Evolutionary conservation across 1,140 invertebrate species (phyloP).

Genomic region (Eubasilissa regina): DNA sequence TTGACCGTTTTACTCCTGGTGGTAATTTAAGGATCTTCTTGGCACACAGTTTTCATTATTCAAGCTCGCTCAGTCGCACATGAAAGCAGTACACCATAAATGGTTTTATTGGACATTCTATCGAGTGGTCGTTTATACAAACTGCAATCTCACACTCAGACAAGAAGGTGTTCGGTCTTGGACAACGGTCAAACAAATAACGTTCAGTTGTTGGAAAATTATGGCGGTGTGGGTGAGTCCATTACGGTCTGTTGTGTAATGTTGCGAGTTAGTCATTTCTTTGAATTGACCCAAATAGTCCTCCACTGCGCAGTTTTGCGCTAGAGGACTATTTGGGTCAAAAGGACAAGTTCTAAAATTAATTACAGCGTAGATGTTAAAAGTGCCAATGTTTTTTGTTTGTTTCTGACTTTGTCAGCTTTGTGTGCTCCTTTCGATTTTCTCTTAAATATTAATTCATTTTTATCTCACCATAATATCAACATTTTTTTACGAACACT

Average conservation of each 20-base stretch:
- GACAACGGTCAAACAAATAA: too few species aligned
- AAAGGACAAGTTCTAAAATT: slow-evolving; percentile 22
- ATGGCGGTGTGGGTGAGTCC: slow-evolving; percentile 2
- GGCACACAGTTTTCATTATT: too few species aligned
- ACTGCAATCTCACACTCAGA: background rate
- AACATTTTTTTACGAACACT: too few species aligned
- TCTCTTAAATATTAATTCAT: too few species aligned
- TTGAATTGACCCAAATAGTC: slow-evolving; percentile 33
- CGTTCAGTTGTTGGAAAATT: background rate
- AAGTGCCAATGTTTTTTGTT: too few species aligned
- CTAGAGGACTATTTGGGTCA: slow-evolving; percentile 15
- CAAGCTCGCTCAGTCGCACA: background rate
- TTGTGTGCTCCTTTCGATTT: too few species aligned
- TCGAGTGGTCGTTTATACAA: slow-evolving; percentile 26
- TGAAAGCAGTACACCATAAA: slow-evolving; percentile 22
- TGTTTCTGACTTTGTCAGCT: too few species aligned
- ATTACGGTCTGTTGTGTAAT: background rate
- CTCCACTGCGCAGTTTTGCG: slow-evolving; percentile 2
- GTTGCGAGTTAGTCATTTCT: slow-evolving; percentile 13
- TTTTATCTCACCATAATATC: too few species aligned
- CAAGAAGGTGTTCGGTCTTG: too few species aligned
- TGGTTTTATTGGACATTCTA: slow-evolving; percentile 23
- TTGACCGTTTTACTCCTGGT: too few species aligned
- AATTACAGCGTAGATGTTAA: too few species aligned
- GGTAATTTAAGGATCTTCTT: too few species aligned